These are phyloP conservation scores for Aurelia sp. DNA, from an alignment of 30 jellyfish, hydroid and myxozoan genomes.

Conservation along the genomic window DNA sequence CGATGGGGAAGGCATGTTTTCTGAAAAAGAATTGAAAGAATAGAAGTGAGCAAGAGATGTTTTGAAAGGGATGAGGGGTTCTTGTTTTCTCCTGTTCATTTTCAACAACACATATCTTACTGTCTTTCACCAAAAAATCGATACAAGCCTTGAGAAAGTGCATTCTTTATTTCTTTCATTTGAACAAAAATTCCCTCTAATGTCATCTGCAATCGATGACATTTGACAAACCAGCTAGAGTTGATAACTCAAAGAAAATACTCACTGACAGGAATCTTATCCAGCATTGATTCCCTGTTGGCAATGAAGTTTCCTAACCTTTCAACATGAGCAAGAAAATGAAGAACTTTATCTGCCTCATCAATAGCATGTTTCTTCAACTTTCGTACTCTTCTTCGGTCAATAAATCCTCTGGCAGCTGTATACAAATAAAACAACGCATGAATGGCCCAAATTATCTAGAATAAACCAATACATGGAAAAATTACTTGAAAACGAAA, in stretches of 20 bases:
- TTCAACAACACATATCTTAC: too few species aligned
- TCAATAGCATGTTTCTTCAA: conserved; percentile 9
- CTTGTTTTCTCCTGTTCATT: too few species aligned
- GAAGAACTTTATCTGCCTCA: conserved; percentile 39
- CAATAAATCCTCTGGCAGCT: conserved; percentile 74
- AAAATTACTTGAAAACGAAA: too few species aligned
- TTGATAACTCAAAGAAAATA: background rate
- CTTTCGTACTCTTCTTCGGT: conserved; percentile 34
- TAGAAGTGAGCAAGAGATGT: too few species aligned
- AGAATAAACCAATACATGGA: too few species aligned
- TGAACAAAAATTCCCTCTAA: too few species aligned
- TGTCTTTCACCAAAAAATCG: too few species aligned
- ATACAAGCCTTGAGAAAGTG: too few species aligned
- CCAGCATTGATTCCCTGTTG: conserved; percentile 31
- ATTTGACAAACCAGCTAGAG: background rate
- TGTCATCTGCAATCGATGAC: background rate
- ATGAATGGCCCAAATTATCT: too few species aligned
- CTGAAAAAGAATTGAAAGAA: background rate
- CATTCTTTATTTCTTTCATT: too few species aligned
- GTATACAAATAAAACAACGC: background rate
- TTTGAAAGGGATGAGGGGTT: too few species aligned
- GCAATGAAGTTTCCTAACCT: conserved; percentile 35
- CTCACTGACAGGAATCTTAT: conserved; percentile 53
- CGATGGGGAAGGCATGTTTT: conserved; percentile 53
- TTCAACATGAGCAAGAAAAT: conserved; percentile 51